Evolutionary conservation across 2,888 invertebrate genomes (phyloP), one percentile per base, ranked within the genome.

Genomic region (Melanostoma scalare): DNA sequence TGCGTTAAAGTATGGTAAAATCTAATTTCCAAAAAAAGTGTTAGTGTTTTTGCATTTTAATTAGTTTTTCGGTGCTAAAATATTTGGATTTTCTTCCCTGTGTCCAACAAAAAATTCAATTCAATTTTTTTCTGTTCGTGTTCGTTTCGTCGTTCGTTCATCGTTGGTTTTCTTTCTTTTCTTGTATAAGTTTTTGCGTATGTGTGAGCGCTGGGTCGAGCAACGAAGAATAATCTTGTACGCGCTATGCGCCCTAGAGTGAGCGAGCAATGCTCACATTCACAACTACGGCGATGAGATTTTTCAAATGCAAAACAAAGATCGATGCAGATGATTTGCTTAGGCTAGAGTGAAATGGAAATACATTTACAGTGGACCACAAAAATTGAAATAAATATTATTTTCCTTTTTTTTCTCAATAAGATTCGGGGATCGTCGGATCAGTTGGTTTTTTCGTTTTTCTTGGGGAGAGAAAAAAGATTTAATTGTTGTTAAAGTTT

Each of bases 21-120:
- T 40, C 20, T 20, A 79, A 67, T 84, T 67, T 67, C 6, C 35
- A 46, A 55, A 79, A 84, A 74, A 56, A 79, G 79, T 84, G 69
- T 10, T 44, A 40, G 75, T 79, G 74, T 75, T 84, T 75, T 71
- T 61, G 75, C 74, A 74, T 78, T 75, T 79, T 56, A 74, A 79
- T 75, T 79, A 71, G 71, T 84, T 79, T 84, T 84, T 84, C 84
- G 79, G 84, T 84, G 55, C 60, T 71, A 61, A 84, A 79, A 78
- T 79, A 74, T 79, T 74, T 75, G 67, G 71, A 75, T 79, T 84
- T 84, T 84, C 71, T 78, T 78, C 69, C 33, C 74, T 84, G 73
- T 82, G 68, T 65, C 79, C 84, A 84, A 84, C 79, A 84, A 84
- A 84, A 84, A 84, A 84, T 84, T 84, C 79, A 79, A 78, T 84